Base-by-base conservation (phyloP, 2,888 invertebrate genomes). In the Dasypogon diadema region DNA sequence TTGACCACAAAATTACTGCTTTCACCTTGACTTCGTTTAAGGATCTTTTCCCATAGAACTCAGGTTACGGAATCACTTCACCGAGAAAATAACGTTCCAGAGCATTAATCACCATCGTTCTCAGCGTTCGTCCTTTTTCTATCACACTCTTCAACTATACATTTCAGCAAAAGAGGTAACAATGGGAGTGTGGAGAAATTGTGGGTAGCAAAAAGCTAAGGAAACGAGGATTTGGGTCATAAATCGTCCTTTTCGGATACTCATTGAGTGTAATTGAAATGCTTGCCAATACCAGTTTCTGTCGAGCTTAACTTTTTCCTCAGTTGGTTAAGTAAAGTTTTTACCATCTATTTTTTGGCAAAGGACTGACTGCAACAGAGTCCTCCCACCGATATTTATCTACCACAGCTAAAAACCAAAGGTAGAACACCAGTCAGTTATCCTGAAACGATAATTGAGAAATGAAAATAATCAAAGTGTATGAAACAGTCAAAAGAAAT, bases 191-290 rank as follows among this genome's bases (percentile, higher is more conserved):
- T 46, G 14, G 48, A 22, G 65, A 24, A 65, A 65, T 46, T 65
- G 46, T 22, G 46, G 65, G 21, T 30, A 51, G 21, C 65, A 70
- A 76, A 68, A 68, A 68, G 74, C 58, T 58, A 70, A 76, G 70
- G 48, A 74, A 74, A 74, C 74, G 70, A 30, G 65, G 74, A 68
- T 56, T 68, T 68, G 74, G 76, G 74, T 76, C 76, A 76, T 76
- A 76, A 76, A 76, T 76, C 76, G 74, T 76, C 76, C 72, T 73
- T 65, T 76, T 63, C 76, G 76, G 76, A 76, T 76, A 76, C 74
- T 76, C 76, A 76, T 74, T 76, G 74, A 76, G 76, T 76, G 74
- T 76, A 76, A 76, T 76, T 76, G 76, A 76, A 76, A 76, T 76
- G 76, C 76, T 74, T 76, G 76, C 76, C 76, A 76, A 74, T 76